Evolutionary conservation across 1,140 invertebrate species (phyloP), one percentile per base, ranked within the genome.

Genomic region (Drosophila saltans): DNA sequence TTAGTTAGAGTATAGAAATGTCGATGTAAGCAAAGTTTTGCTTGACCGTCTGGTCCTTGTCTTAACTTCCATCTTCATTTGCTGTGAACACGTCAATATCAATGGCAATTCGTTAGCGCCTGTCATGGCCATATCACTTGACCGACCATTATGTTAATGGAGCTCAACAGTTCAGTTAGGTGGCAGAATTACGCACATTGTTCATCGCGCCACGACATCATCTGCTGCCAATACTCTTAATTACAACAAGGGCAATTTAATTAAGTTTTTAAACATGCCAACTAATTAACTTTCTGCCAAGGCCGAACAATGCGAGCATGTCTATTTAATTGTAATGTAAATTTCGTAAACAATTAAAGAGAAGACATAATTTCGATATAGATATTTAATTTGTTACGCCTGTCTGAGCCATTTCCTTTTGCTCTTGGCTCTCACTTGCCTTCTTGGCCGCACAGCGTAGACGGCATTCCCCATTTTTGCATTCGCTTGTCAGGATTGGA

Each of bases 241-340:
- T 86, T 81, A 73, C 61, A 62, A 56, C 63, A 57, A 52, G 66
- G 60, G 63, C 56, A 28, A 59, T 76, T 83, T 85, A 85, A 85
- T 85, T 86, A 86, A 73, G 79, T 82, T 82, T 79, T 79, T 78
- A 88, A 81, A 79, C 66, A 67, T 56, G 71, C 61, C 69, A 66
- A 63, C 77, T 82, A 86, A 86, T 85, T 79, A 82, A 85, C 82
- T 76, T 55, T 48, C 59, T n/a, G 61, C 64, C 78, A 72, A 69
- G 56, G 58, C 71, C 65, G 57, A 57, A 26, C 11, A 41, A 40
- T 39, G 57, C 28, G 28, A 40, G 62, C 43, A 65, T 56, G 57
- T 67, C 45, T 26, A 24, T 73, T 66, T 62, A 36, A 62, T 59
- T 66, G 28, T 41, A 59, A 43, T 43, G 36, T 45, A 57, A 59